Conservation (phyloP, 2,888 invertebrate genomes). For the Desoria tigrina region DNA sequence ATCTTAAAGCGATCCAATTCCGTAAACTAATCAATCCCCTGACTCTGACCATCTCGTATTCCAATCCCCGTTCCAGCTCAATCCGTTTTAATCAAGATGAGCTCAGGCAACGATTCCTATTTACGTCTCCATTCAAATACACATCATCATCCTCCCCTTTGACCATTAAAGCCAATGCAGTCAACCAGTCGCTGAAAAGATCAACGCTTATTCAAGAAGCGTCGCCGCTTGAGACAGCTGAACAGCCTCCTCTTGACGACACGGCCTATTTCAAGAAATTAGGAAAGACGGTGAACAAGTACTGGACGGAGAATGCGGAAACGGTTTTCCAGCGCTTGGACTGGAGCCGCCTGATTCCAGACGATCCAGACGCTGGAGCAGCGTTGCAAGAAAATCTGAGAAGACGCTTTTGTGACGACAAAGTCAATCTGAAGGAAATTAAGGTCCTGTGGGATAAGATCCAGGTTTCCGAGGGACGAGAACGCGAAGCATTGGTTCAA, state of each 20-base stretch:
- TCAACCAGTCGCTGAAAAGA: too few relatives aligned
- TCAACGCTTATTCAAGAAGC: too few relatives aligned
- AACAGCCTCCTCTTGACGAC: slow-evolving; percentile 16
- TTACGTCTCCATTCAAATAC: too few relatives aligned
- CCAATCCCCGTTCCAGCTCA: too few relatives aligned
- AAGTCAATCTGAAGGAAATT: slow-evolving; percentile 44
- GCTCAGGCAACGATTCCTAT: too few relatives aligned
- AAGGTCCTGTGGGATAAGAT: slow-evolving; percentile 59
- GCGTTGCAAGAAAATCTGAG: slow-evolving; percentile 55
- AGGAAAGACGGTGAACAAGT: slow-evolving; percentile 28
- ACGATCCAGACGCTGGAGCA: slow-evolving; percentile 58
- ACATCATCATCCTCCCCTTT: too few relatives aligned
- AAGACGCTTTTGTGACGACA: slow-evolving; percentile 61
- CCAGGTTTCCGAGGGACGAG: background rate
- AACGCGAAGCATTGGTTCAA: slow-evolving; percentile 49
- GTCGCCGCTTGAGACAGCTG: too few relatives aligned
- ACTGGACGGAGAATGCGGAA: slow-evolving; percentile 31
- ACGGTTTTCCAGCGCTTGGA: slow-evolving; percentile 58
- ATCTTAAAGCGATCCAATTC: too few relatives aligned
- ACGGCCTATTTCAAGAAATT: slow-evolving; percentile 26
- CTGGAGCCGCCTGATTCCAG: slow-evolving; percentile 66
- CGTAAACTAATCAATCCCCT: too few relatives aligned
- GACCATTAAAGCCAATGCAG: too few relatives aligned
- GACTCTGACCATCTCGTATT: too few relatives aligned
- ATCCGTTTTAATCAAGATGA: too few relatives aligned